Base-by-base conservation (phyloP, 2,113 vertebrate genomes). In the Sciurus niger region DNA sequence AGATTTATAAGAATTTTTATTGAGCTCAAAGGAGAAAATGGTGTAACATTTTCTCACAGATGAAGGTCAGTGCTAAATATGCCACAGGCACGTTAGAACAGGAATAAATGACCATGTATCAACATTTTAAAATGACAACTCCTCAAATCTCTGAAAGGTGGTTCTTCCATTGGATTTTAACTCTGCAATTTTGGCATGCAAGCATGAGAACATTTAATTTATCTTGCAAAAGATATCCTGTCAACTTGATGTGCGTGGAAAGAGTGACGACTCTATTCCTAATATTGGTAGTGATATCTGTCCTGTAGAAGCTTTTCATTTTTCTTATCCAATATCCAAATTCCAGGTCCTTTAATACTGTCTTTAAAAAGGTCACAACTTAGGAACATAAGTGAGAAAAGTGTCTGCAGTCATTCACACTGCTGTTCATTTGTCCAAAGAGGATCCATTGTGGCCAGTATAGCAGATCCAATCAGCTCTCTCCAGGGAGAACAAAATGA, bases 51-150 rank as follows among this genome's bases (percentile, higher is more conserved):
- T 86, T 78, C 22, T 78, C 51, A 10, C 9, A 67, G 14, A 1
- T 88, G 48, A 97, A 96, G 58, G 43, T 90, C 84, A 96, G 43
- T 80, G 18, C 65, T 92, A 96, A 96, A 96, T 95, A 96, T 92
- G 74, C 25, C 25, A 28, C 16, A 89, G n/a, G 46, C 67, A 91
- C 7, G 48, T 84, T 73, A 84, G 92, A 93, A 84, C 17, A 90
- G 17, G 89, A 0, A 24, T 22, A 89, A 32, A 93, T 82, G 37
- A 89, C 68, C 46, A 88, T 20, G 2, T 17, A 53, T 73, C 18
- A 85, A 94, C 12, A 78, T 48, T 83, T 83, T 60, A 32, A 67
- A 97, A 94, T 37, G 8, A 46, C n/a, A 88, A 82, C 53, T 86
- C n/a, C 79, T 84, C 43, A 95, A 43, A 60, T 83, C 6, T 84